A percentile compares a stretch with the other conserved stretches of the same genome.
These are phyloP conservation scores for Hassar affinis DNA, from an alignment of 2,113 vertebrate species.

Conservation along the genomic window DNA sequence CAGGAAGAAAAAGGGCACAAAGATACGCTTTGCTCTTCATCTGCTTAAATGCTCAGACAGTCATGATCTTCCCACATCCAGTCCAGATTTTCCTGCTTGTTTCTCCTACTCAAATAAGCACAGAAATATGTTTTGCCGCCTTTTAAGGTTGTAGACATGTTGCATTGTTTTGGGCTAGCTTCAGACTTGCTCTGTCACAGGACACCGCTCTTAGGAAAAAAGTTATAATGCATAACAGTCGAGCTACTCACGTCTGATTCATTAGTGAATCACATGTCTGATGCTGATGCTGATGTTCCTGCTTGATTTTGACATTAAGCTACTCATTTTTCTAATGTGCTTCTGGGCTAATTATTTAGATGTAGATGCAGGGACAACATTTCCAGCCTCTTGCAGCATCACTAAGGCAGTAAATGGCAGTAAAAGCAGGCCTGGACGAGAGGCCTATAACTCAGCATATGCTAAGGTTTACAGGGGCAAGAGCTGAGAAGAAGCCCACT, in stretches of 20 bases:
- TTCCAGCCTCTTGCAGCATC: slow-evolving; percentile 9
- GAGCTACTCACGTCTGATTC: slow-evolving; percentile 64
- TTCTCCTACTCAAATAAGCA: neutral
- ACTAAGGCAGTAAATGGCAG: slow-evolving; percentile 7
- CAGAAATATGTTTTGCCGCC: neutral
- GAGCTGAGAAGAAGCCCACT: slow-evolving; percentile 30
- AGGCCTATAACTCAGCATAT: slow-evolving; percentile 36
- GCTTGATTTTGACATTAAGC: slow-evolving; percentile 69
- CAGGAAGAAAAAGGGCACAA: slow-evolving; percentile 54
- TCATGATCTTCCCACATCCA: slow-evolving; percentile 59
- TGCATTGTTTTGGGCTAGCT: slow-evolving; percentile 7
- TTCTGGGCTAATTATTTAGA: slow-evolving; percentile 50
- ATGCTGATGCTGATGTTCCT: slow-evolving; percentile 62
- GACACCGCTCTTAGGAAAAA: slow-evolving; percentile 37
- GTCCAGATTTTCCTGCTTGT: slow-evolving; percentile 27
- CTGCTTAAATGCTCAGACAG: slow-evolving; percentile 49
- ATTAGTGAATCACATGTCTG: slow-evolving; percentile 66
- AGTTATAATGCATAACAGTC: slow-evolving; percentile 40
- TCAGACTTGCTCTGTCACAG: slow-evolving; percentile 18
- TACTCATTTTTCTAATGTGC: slow-evolving; percentile 59
- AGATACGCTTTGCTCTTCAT: slow-evolving; percentile 54
- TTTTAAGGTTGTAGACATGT: neutral
- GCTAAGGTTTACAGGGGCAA: slow-evolving; percentile 28
- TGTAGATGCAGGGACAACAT: slow-evolving; percentile 26
- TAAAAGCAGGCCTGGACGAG: slow-evolving; percentile 28